Conservation (phyloP, 64 coral and sea anemone genomes). For the Platygyra sinensis region DNA sequence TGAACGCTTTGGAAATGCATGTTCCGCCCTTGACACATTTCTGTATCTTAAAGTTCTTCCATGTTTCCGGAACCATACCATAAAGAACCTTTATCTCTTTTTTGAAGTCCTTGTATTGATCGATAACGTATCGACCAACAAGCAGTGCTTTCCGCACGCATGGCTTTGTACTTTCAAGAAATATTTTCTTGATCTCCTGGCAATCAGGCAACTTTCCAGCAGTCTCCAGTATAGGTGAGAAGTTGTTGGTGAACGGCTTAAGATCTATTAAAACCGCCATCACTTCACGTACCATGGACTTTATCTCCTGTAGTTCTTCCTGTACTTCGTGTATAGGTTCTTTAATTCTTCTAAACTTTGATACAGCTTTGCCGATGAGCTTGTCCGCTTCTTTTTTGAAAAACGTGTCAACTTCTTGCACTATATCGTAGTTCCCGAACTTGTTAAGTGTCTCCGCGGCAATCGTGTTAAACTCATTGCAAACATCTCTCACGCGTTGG, state of each 20-base stretch:
- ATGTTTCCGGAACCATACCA: slow-evolving; percentile 63
- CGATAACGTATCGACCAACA: slow-evolving; percentile 42
- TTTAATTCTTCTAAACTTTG: slow-evolving; percentile 61
- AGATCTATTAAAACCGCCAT: slow-evolving; percentile 55
- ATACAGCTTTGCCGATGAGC: slow-evolving; percentile 60
- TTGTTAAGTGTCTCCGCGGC: slow-evolving; percentile 66
- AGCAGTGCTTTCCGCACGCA: slow-evolving; percentile 74
- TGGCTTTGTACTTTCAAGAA: slow-evolving; percentile 55
- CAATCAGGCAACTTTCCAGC: slow-evolving; percentile 67
- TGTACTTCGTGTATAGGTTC: slow-evolving; percentile 69
- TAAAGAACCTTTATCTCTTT: slow-evolving; percentile 52
- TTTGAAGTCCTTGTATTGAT: slow-evolving; percentile 54
- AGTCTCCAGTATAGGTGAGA: slow-evolving; percentile 66
- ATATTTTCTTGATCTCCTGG: slow-evolving; percentile 45
- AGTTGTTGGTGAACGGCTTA: slow-evolving; percentile 79
- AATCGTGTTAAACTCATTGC: slow-evolving; percentile 65
- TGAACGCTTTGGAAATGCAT: slow-evolving; percentile 79
- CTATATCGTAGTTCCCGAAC: slow-evolving; percentile 64
- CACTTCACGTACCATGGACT: slow-evolving; percentile 45
- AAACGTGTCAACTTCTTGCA: slow-evolving; percentile 63
- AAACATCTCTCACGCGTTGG: slow-evolving; percentile 20
- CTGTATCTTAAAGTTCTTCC: slow-evolving; percentile 73
- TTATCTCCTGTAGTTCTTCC: slow-evolving; percentile 58
- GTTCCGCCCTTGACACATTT: slow-evolving; percentile 85
- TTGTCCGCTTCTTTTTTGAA: slow-evolving; percentile 74